Conservation (phyloP, 2,797 vertebrate species). For the Florisuga fusca region DNA sequence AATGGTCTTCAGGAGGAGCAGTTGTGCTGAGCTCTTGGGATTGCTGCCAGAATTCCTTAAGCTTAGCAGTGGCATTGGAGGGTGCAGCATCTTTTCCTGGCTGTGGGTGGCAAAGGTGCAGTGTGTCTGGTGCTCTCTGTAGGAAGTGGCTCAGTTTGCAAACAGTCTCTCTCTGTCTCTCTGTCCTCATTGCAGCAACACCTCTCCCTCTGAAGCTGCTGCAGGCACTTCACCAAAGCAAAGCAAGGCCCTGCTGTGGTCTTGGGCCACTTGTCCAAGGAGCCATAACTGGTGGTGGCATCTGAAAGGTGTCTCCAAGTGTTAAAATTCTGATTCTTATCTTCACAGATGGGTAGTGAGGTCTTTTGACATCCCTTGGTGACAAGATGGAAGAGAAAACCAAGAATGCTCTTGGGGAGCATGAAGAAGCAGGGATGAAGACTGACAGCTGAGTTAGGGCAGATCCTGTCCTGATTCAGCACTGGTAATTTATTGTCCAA, state of each 20-base stretch:
- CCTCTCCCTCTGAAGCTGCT: not conserved
- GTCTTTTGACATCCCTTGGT: not conserved
- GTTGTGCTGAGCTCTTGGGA: not conserved
- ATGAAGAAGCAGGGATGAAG: not conserved
- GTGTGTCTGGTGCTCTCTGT: not conserved
- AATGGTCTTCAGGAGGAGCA: fast-evolving
- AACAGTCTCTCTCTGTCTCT: not conserved
- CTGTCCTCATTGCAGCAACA: fast-evolving
- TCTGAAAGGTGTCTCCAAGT: not conserved
- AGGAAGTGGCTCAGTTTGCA: not conserved
- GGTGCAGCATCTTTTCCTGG: not conserved
- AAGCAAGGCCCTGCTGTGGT: not conserved
- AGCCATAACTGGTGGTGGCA: not conserved
- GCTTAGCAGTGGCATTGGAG: not conserved
- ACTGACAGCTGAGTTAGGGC: not conserved
- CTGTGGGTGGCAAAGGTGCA: not conserved
- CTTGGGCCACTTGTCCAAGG: not conserved
- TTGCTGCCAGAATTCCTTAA: not conserved
- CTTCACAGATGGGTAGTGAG: not conserved
- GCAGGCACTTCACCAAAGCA: not conserved
- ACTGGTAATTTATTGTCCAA: no score
- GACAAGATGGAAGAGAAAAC: not conserved
- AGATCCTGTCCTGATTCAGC: not conserved
- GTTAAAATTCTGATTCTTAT: not conserved
- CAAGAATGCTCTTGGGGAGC: not conserved